These are phyloP conservation scores for Coregonus sp. DNA, from an alignment of 2,797 vertebrate genomes.

Conservation along the genomic window DNA sequence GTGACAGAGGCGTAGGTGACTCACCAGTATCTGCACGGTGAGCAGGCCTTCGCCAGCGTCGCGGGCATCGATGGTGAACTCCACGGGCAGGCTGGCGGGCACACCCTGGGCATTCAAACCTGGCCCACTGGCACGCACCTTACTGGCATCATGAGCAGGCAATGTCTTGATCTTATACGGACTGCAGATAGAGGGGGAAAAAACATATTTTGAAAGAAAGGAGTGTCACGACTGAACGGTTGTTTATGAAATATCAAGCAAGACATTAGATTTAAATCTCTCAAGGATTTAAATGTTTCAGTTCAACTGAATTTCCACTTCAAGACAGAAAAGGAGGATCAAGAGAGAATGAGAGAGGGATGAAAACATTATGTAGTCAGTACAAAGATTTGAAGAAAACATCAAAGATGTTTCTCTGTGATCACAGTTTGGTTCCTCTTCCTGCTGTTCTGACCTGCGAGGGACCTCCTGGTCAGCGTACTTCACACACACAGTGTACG, in stretches of 20 bases:
- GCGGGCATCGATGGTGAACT: conserved; percentile 94
- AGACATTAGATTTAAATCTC: too few species aligned
- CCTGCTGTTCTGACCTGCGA: conserved; percentile 80
- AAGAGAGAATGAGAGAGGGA: too few species aligned
- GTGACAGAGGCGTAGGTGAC: conserved; percentile 24
- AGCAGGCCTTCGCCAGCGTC: conserved; percentile 94
- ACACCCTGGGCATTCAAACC: conserved; percentile 90
- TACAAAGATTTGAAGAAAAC: too few species aligned
- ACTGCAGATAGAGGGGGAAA: conserved; percentile 61
- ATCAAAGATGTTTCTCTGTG: too few species aligned
- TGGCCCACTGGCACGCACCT: conserved; percentile 91
- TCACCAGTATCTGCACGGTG: conserved; percentile 93
- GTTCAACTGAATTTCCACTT: too few species aligned
- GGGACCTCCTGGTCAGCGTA: conserved; percentile 93
- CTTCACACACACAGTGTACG: conserved; percentile 90
- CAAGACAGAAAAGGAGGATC: background rate
- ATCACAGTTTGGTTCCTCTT: too few species aligned
- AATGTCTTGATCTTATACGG: conserved; percentile 93
- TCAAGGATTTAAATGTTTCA: too few species aligned
- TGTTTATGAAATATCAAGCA: too few species aligned
- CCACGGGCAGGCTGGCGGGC: conserved; percentile 90
- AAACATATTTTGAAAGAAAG: too few species aligned
- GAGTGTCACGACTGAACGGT: too few species aligned
- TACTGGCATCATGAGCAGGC: conserved; percentile 92
- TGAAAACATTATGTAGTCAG: too few species aligned